A percentile compares a stretch with the other conserved stretches of the same genome.
These are phyloP conservation scores for Microtus ochrogaster DNA, from an alignment of 2,113 vertebrate genomes.

Conservation along the genomic window DNA sequence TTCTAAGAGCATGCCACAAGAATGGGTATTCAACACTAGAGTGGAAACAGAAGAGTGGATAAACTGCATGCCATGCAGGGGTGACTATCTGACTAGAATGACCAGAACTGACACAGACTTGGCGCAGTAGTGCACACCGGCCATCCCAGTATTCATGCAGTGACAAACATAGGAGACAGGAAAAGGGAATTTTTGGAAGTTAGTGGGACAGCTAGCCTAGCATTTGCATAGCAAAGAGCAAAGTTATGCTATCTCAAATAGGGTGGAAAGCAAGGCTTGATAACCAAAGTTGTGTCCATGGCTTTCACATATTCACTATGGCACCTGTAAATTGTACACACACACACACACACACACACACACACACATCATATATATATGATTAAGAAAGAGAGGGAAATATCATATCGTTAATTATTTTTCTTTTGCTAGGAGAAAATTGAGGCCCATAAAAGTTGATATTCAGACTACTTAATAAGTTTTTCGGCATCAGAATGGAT, in stretches of 20 bases:
- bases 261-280: background rate
- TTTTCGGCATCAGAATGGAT: rapidly evolving
- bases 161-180: background rate
- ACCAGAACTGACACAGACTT: too few relatives aligned
- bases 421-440: background rate
- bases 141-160: background rate
- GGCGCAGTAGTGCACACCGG: background rate
- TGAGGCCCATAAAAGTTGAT: background rate
- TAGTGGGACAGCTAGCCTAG: background rate
- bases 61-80: background rate
- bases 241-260: background rate
- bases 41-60: background rate
- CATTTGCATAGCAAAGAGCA: background rate
- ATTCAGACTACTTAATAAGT: background rate
- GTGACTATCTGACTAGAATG: background rate
- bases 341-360: background rate
- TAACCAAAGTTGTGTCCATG: background rate
- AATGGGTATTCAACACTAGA: too few relatives aligned
- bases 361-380: too few relatives aligned
- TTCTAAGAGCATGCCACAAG: background rate
- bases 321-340: background rate
- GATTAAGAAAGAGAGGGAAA: background rate
- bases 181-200: background rate
- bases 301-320: background rate
- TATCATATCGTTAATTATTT: background rate